These are phyloP conservation scores for Marmota monax DNA, from an alignment of 2,113 vertebrate genomes.

Conservation along the genomic window DNA sequence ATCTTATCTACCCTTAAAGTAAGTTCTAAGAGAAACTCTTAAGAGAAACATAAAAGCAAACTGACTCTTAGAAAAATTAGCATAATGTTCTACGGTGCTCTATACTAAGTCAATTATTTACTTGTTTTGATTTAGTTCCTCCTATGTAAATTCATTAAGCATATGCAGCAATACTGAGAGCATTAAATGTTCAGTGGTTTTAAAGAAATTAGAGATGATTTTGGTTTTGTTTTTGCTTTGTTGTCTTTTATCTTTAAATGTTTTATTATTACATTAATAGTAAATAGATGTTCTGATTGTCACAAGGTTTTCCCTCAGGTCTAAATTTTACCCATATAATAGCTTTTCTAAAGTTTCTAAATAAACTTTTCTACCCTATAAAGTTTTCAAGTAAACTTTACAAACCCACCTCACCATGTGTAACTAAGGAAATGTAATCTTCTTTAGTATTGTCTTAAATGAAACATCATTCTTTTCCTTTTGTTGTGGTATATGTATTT, in stretches of 20 bases:
- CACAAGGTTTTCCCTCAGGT: too few species aligned
- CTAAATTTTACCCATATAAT: not conserved
- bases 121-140: not conserved
- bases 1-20: not conserved
- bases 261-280: not conserved
- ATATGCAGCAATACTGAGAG: not conserved
- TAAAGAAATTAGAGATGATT: not conserved
- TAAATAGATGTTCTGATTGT: not conserved
- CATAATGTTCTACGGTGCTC: not conserved
- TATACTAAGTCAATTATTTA: not conserved
- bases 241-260: not conserved
- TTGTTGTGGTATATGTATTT: conserved; percentile 32
- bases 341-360: not conserved
- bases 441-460: conserved; percentile 30
- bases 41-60: not conserved
- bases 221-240: not conserved
- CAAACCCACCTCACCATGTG: not conserved
- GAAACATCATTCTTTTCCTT: conserved; percentile 17
- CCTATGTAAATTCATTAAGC: not conserved
- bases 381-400: not conserved
- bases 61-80: not conserved
- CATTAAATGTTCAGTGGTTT: not conserved
- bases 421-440: not conserved
- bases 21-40: not conserved
- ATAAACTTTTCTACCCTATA: too few species aligned